Conservation (phyloP, 2,797 vertebrate species). For the Otolemur crassicaudatus region DNA sequence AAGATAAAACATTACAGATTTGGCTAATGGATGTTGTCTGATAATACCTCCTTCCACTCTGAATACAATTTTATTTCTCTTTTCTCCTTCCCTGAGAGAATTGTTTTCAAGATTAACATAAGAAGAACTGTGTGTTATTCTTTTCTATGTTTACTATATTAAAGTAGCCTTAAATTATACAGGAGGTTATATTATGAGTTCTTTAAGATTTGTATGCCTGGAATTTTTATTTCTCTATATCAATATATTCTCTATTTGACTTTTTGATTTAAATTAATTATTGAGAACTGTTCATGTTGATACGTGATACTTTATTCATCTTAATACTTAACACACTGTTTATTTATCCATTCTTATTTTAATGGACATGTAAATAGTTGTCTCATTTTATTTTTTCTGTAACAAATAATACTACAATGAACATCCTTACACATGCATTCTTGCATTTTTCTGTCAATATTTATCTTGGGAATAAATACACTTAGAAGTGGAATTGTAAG, state of each 20-base stretch:
- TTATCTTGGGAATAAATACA: neutral
- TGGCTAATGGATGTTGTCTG: neutral
- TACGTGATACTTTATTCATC: neutral
- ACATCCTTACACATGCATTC: neutral
- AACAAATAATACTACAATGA: neutral
- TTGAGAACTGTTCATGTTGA: neutral
- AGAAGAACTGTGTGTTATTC: neutral
- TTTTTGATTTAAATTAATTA: neutral
- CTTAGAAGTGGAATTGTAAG: neutral
- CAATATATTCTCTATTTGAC: neutral
- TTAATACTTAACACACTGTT: neutral
- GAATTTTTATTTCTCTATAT: neutral
- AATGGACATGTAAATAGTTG: neutral
- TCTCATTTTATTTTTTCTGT: neutral
- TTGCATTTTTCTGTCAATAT: neutral
- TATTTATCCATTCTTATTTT: neutral
- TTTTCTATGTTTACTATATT: neutral
- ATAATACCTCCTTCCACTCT: fast-evolving
- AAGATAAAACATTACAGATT: neutral
- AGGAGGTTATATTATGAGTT: neutral
- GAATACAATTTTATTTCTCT: too few species aligned
- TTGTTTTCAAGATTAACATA: neutral
- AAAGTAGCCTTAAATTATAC: neutral
- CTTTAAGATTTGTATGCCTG: neutral
- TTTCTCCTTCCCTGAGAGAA: neutral